Evolutionary conservation across 2,888 invertebrate genomes (phyloP).

Genomic region (Tetragonisca angustula): DNA sequence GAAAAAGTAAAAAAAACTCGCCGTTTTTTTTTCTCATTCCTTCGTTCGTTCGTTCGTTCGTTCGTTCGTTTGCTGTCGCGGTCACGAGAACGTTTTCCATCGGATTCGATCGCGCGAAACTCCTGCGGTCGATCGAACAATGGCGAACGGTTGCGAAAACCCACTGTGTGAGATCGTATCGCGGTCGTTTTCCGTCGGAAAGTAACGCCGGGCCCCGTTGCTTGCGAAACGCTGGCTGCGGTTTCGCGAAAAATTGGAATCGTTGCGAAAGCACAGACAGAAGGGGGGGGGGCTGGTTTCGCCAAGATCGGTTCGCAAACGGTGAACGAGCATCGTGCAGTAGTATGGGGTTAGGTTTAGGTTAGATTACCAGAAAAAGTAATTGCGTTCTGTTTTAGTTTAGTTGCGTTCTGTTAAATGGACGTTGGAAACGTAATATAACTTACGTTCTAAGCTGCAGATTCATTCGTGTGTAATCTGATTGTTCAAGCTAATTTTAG

Average conservation of each 20-base stretch:
- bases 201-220: not conserved
- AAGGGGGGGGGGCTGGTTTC: no score
- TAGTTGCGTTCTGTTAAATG: no score
- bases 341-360: no score
- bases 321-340: no score
- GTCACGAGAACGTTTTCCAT: conserved; percentile 2
- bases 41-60: not conserved
- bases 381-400: no score
- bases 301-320: not conserved
- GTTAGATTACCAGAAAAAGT: no score
- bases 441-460: no score
- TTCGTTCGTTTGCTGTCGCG: not conserved
- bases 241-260: conserved; percentile 6
- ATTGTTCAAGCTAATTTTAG: no score
- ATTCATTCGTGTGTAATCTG: no score
- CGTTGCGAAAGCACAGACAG: conserved; percentile 14
- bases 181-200: conserved; percentile 3
- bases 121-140: conserved; percentile 19
- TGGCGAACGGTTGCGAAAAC: conserved; percentile 22
- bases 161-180: not conserved
- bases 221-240: conserved; percentile 7
- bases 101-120: conserved; percentile 12
- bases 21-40: not conserved
- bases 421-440: no score
- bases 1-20: not conserved